Percentiles rank a stretch among this genome's conserved stretches.
These are phyloP conservation scores for Pangasius macronema DNA, from an alignment of 2,797 vertebrate genomes.

Conservation along the genomic window DNA sequence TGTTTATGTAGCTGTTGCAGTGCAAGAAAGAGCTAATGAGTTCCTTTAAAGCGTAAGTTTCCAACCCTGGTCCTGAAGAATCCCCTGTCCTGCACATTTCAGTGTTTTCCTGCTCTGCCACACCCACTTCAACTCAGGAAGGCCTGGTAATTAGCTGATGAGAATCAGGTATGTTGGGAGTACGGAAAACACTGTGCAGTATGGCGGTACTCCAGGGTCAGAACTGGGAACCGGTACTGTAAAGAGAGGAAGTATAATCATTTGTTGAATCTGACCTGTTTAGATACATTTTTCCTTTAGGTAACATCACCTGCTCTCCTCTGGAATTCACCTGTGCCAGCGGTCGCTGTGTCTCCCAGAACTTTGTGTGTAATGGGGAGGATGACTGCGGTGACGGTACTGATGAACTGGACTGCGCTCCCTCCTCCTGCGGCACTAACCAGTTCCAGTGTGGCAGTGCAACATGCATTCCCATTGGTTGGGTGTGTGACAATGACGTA, in stretches of 20 bases:
- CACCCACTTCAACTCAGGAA: background rate
- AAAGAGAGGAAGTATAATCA: background rate
- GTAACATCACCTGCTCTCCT: conserved; percentile 89
- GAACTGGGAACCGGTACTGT: background rate
- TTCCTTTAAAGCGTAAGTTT: background rate
- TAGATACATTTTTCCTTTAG: conserved; percentile 62
- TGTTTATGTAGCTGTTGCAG: background rate
- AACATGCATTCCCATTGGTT: conserved; percentile 88
- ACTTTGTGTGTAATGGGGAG: conserved; percentile 93
- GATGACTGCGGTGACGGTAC: conserved; percentile 93
- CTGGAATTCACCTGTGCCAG: conserved; percentile 93
- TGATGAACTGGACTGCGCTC: conserved; percentile 85
- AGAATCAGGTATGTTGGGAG: background rate
- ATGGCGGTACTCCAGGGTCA: background rate
- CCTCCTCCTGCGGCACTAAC: conserved; percentile 84
- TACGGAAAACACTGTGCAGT: background rate
- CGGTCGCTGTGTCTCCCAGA: conserved; percentile 88
- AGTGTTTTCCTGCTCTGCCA: background rate
- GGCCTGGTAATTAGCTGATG: background rate
- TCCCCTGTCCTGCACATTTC: background rate
- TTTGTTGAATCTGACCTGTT: background rate
- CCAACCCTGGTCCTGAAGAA: background rate
- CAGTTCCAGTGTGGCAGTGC: conserved; percentile 92
- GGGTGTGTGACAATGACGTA: conserved; percentile 94
- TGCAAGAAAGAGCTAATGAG: background rate